Percentiles rank a stretch among this genome's conserved stretches.
These are phyloP conservation scores for Pelochelys cantorii DNA, from an alignment of 2,797 vertebrate genomes.

Conservation along the genomic window DNA sequence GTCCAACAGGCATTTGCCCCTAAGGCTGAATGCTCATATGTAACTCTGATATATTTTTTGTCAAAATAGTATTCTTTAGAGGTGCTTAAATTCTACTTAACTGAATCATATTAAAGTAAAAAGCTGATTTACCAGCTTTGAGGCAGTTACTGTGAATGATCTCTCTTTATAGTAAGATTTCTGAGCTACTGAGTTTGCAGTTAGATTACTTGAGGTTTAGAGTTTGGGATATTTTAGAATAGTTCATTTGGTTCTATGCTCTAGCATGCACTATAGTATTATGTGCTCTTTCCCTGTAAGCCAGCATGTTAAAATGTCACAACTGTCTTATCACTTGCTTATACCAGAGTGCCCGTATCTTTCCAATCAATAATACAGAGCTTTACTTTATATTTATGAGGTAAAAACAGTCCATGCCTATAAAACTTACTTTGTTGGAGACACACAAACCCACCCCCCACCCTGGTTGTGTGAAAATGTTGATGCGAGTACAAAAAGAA, in stretches of 20 bases:
- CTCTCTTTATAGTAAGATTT: constrained; percentile 23
- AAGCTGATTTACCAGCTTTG: not conserved
- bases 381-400: constrained; percentile 28
- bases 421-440: constrained; percentile 40
- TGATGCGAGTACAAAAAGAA: constrained; percentile 38
- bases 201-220: constrained; percentile 13
- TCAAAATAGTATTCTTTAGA: constrained; percentile 12
- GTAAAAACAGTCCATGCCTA: constrained; percentile 14
- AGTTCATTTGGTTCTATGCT: not conserved
- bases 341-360: not conserved
- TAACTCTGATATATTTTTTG: not conserved
- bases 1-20: not conserved
- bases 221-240: not conserved
- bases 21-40: not conserved
- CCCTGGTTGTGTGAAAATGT: constrained; percentile 35
- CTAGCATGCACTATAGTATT: not conserved
- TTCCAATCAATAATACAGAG: not conserved
- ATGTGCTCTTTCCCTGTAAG: not conserved
- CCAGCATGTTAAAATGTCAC: not conserved
- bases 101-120: not conserved
- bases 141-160: not conserved
- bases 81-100: not conserved
- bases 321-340: not conserved
- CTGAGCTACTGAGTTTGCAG: not conserved
- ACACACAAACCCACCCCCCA: not conserved